Evolutionary conservation across 64 coral and sea anemone species (phyloP).

Genomic region (Anthopleura sola): DNA sequence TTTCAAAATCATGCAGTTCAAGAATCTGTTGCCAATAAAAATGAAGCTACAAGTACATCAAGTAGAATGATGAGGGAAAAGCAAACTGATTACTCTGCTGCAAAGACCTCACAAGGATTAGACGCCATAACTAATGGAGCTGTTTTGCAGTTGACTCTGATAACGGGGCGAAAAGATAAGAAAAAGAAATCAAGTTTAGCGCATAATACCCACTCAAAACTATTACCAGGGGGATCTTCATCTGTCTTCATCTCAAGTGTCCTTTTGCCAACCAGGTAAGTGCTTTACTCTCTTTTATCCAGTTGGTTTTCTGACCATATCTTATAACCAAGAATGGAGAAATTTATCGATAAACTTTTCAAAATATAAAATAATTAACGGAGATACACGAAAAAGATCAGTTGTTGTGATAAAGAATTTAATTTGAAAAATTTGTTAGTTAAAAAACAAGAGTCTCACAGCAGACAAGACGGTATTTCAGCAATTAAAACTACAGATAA

Average conservation of each 20-base stretch:
- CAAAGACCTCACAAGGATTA: conserved; percentile 1
- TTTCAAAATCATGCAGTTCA: background rate
- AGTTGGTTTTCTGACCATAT: background rate
- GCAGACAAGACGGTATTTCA: background rate
- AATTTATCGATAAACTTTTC: background rate
- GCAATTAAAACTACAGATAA: background rate
- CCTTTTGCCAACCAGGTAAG: background rate
- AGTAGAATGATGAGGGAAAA: background rate
- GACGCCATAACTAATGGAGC: background rate
- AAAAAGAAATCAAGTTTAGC: background rate
- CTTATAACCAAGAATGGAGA: background rate
- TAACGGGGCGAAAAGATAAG: background rate
- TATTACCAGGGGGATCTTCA: background rate
- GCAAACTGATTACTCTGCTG: background rate
- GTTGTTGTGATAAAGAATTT: background rate
- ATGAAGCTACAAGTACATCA: background rate
- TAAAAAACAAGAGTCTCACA: background rate
- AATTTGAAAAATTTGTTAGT: background rate
- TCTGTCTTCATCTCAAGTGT: background rate
- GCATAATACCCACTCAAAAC: background rate
- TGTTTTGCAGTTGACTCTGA: background rate
- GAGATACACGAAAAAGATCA: background rate
- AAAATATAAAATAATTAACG: background rate
- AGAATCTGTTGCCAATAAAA: background rate
- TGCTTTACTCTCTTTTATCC: background rate